Base-by-base conservation (phyloP, 2,888 invertebrate genomes). In the Smittia sp. region DNA sequence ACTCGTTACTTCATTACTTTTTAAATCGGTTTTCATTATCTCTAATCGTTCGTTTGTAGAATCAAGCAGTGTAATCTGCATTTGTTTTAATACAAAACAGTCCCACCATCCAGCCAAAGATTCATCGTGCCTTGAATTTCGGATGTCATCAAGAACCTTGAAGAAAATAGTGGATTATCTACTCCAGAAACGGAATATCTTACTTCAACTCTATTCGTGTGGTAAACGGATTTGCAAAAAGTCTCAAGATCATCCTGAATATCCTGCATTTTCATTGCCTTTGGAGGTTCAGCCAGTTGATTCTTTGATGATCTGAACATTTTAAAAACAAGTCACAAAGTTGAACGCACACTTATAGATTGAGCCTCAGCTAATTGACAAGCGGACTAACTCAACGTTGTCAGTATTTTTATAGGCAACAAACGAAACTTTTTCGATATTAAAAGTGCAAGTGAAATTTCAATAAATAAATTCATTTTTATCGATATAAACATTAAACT, bases 251-350 rank as follows among this genome's bases (percentile, higher is more conserved):
- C 63, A 4, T 63, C 63, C 7, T 63, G 27, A 2, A 63, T 63
- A n/a, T 63, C 63, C 22, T 63, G 63, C 27, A 63, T 24, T 27
- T 25, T 63, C 63, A 63, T 63, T 3, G 15, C 27, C 15, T 63
- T 63, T 4, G 63, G 63, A 15, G 63, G 63, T n/a, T 63, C 63
- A 13, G 7, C 25, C 1, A 63, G 25, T n/a, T 62, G 18, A 9
- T 46, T 46, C 25, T 24, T 25, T 13, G 27, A 24, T 2, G 25
- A 63, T 11, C 15, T 25, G 27, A 63, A 63, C 63, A 63, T 63
- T 25, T 6, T 46, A 3, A 46, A 46, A 46, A 46, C 46, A 32
- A 32, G 3, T 32, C 9, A 32, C n/a, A n/a, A n/a, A n/a, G n/a
- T n/a, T n/a, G n/a, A n/a, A n/a, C n/a, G n/a, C n/a, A n/a, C n/a